phyloP scores from a whole-genome alignment of 2,113 vertebrate genomes.

The Corvus hawaiiensis region DNA sequence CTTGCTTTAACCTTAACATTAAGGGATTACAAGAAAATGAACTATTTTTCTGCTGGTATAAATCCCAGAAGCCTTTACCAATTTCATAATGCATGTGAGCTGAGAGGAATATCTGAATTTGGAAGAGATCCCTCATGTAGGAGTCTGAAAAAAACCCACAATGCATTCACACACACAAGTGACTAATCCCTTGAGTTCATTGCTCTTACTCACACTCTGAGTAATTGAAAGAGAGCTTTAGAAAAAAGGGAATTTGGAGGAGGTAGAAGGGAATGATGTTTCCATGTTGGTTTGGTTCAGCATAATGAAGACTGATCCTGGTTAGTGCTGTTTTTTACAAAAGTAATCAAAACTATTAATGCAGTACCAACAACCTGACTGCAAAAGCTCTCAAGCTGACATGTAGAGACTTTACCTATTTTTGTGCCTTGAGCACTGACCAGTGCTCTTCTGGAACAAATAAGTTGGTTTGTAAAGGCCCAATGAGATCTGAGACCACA shows the following conservation, averaged over 20 bases:
- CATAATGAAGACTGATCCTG: not conserved
- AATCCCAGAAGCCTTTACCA: not conserved
- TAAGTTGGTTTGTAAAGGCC: not conserved
- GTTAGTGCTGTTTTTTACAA: not conserved
- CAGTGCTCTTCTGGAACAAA: not conserved
- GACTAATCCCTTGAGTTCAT: not conserved
- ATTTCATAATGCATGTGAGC: not conserved
- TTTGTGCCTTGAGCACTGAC: not conserved
- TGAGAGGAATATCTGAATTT: not conserved
- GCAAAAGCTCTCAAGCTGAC: not conserved
- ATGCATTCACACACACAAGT: not conserved
- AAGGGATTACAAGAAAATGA: not conserved
- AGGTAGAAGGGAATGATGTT: not conserved
- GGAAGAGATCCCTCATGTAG: not conserved
- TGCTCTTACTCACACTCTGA: not conserved
- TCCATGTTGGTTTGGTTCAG: not conserved
- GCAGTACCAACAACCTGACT: not conserved
- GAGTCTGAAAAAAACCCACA: not conserved
- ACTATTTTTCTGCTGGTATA: not conserved
- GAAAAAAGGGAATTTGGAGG: not conserved
- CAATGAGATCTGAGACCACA: not conserved
- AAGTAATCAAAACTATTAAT: not conserved
- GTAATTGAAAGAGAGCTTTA: not conserved
- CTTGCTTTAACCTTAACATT: not conserved
- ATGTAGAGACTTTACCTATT: not conserved